Evolutionary conservation across 1,140 invertebrate genomes (phyloP).

Genomic region (Papilio xuthus): DNA sequence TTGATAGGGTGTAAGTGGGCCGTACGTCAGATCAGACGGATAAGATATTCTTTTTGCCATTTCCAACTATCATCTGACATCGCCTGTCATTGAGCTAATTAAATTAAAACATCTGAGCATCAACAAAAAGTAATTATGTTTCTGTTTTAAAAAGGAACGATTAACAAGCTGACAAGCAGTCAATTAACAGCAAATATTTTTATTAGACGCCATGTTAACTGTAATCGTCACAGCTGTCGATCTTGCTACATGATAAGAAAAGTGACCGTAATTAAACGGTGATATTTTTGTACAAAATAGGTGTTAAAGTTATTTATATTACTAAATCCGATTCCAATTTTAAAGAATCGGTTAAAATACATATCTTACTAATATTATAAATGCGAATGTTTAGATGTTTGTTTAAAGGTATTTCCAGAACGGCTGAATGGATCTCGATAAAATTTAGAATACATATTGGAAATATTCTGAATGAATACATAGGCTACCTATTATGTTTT

Average conservation of each 20-base stretch:
- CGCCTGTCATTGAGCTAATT: conserved; percentile 68
- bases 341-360: too few species aligned
- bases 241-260: background rate
- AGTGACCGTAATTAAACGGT: conserved; percentile 13
- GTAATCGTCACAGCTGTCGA: conserved; percentile 33
- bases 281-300: conserved; percentile 2
- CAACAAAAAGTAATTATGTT: conserved; percentile 55
- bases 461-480: too few species aligned
- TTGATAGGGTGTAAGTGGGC: conserved; percentile 60
- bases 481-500: too few species aligned
- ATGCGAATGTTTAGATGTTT: too few species aligned
- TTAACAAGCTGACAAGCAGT: conserved; percentile 47
- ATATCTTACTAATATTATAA: too few species aligned
- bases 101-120: conserved; percentile 58
- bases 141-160: conserved; percentile 46
- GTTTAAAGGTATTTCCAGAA: too few species aligned
- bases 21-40: conserved; percentile 58
- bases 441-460: too few species aligned
- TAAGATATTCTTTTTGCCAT: conserved; percentile 57
- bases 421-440: too few species aligned
- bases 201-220: conserved; percentile 35
- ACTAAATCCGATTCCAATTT: background rate
- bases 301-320: background rate
- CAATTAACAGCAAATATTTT: conserved; percentile 36
- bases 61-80: conserved; percentile 55